phyloP scores from a whole-genome alignment of 35 echinoderm and acorn worm species.

The Lytechinus variegatus region DNA sequence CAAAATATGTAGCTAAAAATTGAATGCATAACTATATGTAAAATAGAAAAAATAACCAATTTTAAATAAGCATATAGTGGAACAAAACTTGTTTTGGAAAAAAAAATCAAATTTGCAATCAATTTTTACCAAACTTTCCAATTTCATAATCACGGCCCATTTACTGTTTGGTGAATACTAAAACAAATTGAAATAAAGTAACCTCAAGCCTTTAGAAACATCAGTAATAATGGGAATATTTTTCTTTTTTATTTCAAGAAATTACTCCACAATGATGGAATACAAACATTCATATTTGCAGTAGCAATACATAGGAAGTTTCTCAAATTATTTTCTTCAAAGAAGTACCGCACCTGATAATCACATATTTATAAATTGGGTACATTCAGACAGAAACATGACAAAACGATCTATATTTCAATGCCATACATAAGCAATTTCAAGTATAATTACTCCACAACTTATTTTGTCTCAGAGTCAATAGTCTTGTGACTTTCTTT shows the following conservation, averaged over 20 bases:
- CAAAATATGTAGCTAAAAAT: too few relatives aligned
- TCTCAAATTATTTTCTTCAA: neutral
- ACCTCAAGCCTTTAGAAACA: too few relatives aligned
- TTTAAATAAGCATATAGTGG: too few relatives aligned
- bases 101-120: too few relatives aligned
- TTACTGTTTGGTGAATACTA: too few relatives aligned
- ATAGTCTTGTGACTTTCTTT: neutral
- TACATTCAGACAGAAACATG: neutral
- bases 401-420: neutral
- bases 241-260: slow-evolving; percentile 38
- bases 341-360: neutral
- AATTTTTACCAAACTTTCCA: too few relatives aligned
- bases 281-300: slow-evolving; percentile 8
- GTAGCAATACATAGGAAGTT: neutral
- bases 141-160: too few relatives aligned
- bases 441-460: too few relatives aligned
- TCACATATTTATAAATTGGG: neutral
- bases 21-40: too few relatives aligned
- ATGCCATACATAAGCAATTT: neutral
- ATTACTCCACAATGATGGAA: slow-evolving; percentile 24
- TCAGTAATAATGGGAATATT: neutral
- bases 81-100: too few relatives aligned
- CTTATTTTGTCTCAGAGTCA: neutral
- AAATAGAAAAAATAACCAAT: too few relatives aligned
- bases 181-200: too few relatives aligned